Conservation (phyloP, 2,113 vertebrate species). For the Salvelinus namaycush region DNA sequence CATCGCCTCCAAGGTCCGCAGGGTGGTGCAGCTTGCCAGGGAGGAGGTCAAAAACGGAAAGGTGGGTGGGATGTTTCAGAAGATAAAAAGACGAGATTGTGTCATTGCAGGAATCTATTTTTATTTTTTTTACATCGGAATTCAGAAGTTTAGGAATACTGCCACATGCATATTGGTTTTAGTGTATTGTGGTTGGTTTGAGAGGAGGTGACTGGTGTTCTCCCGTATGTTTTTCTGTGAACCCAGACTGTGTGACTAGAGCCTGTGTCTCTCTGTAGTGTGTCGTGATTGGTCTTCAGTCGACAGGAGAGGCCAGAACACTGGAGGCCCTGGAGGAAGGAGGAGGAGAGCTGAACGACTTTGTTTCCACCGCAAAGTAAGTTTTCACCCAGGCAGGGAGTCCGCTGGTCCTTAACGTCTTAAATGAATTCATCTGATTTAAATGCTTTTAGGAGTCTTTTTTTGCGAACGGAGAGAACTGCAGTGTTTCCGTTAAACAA, state of each 20-base stretch:
- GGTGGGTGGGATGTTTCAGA: slow-evolving; percentile 61
- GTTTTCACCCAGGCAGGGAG: too few relatives aligned
- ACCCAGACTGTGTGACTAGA: too few relatives aligned
- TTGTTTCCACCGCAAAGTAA: slow-evolving; percentile 98
- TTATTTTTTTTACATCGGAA: not conserved
- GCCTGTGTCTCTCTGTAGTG: slow-evolving; percentile 73
- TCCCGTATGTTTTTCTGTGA: too few relatives aligned
- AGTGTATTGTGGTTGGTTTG: slow-evolving; percentile 19
- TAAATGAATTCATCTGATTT: too few relatives aligned
- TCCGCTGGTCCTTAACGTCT: too few relatives aligned
- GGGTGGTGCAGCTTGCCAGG: slow-evolving; percentile 93
- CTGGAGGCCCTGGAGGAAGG: slow-evolving; percentile 98
- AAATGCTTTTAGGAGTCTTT: too few relatives aligned
- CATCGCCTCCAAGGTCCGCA: slow-evolving; percentile 94
- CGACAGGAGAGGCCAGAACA: slow-evolving; percentile 95
- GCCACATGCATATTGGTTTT: too few relatives aligned
- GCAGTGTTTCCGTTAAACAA: too few relatives aligned
- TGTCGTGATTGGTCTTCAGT: slow-evolving; percentile 97
- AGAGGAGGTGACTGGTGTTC: too few relatives aligned
- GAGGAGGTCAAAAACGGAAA: slow-evolving; percentile 98
- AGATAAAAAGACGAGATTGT: not conserved
- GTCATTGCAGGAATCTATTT: too few relatives aligned
- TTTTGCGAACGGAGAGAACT: too few relatives aligned
- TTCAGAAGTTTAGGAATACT: not conserved
- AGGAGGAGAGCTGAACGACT: slow-evolving; percentile 96